Base-by-base conservation (phyloP, 2,113 vertebrate species). In the Megalops atlanticus region DNA sequence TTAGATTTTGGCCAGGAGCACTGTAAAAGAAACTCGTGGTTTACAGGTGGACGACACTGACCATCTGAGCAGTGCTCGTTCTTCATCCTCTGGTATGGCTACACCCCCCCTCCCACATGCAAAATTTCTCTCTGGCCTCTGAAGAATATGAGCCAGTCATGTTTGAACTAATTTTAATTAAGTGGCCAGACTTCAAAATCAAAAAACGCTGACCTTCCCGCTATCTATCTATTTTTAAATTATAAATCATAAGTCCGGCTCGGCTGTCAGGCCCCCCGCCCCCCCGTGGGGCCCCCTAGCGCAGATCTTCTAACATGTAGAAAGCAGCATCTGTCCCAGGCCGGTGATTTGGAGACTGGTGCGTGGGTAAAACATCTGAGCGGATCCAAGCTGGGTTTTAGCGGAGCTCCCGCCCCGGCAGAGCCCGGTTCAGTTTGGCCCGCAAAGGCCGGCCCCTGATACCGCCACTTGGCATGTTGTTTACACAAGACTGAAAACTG, bases 101-200 rank as follows among this genome's bases (percentile, higher is more conserved):
- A n/a, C n/a, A n/a, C n/a, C n/a, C 58, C 54, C 74, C 80, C 86
- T 35, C 43, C 36, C 24, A n/a, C n/a, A n/a, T n/a, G 21, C 43
- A 45, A 36, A 18, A 15, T 35, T 18, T 36, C 69, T 36, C n/a
- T 40, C 39, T 40, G 10, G 70, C 40, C 24, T 8, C 41, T 6
- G 78, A 87, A 77, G 84, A 86, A 82, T 78, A 76, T 12, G 41
- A 82, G 81, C 80, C 77, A 81, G 74, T 85, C 81, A 77, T 18
- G 81, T 77, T 83, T 85, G 89, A 91, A 92, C 89, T 85, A 80
- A 31, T 71, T 82, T 85, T 80, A 12, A 77, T 82, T 83, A 89
- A 86, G 87, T 90, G 91, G 91, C 90, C 91, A 79, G 82, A 89
- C 90, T 90, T 92, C 91, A 91, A 38, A 89, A 91, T 84, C 86